Evolutionary conservation across 2,113 vertebrate genomes (phyloP).

Genomic region (Raja brachyura): DNA sequence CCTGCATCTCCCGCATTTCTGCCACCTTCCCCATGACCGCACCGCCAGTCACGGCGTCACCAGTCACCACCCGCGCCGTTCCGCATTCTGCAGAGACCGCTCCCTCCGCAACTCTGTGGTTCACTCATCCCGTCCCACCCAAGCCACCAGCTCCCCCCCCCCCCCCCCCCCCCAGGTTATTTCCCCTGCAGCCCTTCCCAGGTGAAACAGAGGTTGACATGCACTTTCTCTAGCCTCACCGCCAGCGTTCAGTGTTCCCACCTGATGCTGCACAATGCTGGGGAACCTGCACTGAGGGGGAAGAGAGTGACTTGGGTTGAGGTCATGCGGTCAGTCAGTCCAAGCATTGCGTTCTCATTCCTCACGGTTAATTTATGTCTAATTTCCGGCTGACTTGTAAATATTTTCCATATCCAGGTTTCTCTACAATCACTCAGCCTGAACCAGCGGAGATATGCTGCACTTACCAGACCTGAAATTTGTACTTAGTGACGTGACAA

Average conservation of each 20-base stretch:
- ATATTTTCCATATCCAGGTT: background rate
- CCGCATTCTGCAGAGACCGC: too few species aligned
- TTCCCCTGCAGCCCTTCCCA: too few species aligned
- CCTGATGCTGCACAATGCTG: background rate
- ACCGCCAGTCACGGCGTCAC: too few species aligned
- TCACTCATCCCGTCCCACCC: too few species aligned
- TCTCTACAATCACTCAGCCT: background rate
- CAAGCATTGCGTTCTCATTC: constrained; percentile 5
- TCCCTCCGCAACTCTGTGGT: too few species aligned
- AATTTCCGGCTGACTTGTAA: constrained; percentile 4
- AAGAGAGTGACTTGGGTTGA: background rate
- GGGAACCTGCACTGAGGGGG: background rate
- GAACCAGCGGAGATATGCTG: background rate
- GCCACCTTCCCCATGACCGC: too few species aligned
- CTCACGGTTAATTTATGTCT: constrained; percentile 1
- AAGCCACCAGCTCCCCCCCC: too few species aligned
- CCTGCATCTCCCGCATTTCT: too few species aligned
- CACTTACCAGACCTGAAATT: background rate
- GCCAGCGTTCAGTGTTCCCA: background rate
- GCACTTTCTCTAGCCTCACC: too few species aligned
- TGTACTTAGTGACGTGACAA: background rate
- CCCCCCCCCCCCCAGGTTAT: too few species aligned
- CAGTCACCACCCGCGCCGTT: too few species aligned
- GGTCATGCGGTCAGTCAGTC: background rate
- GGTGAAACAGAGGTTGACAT: too few species aligned